phyloP scores from a whole-genome alignment of 2,113 vertebrate species.

The Pholis gunnellus region DNA sequence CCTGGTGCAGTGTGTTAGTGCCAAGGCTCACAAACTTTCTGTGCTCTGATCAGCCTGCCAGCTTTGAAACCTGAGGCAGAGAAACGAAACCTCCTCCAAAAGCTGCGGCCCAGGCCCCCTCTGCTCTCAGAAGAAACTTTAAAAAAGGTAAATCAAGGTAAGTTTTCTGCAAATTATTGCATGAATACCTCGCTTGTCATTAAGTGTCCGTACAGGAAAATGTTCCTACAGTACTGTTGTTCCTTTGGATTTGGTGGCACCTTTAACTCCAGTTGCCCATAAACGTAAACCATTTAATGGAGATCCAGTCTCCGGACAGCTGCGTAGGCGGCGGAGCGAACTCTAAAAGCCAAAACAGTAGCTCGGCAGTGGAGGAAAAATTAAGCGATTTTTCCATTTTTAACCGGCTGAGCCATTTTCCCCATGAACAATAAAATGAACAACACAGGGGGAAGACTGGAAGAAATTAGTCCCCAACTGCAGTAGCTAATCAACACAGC shows the following conservation, averaged over 20 bases:
- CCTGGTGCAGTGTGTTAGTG: constrained; percentile 59
- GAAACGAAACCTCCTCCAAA: constrained; percentile 44
- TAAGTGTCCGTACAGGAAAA: constrained; percentile 32
- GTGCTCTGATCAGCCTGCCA: constrained; percentile 70
- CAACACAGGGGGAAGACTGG: constrained; percentile 59
- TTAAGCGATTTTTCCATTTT: constrained; percentile 71
- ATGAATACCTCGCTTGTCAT: constrained; percentile 59
- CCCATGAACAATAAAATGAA: constrained; percentile 66
- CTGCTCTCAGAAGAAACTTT: constrained; percentile 11
- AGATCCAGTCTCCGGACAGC: constrained; percentile 31
- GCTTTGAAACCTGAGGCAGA: constrained; percentile 73
- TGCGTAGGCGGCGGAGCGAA: constrained; percentile 26
- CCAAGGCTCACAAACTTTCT: constrained; percentile 75
- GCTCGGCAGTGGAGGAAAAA: constrained; percentile 56
- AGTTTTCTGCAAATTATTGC: constrained; percentile 31
- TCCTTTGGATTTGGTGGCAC: constrained; percentile 46
- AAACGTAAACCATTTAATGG: constrained; percentile 57
- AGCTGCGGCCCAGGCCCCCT: constrained; percentile 28
- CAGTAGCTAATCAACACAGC: constrained; percentile 58
- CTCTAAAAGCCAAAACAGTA: constrained; percentile 76
- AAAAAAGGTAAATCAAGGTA: constrained; percentile 51
- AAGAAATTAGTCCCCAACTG: constrained; percentile 67
- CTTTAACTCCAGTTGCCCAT: constrained; percentile 54
- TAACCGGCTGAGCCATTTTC: constrained; percentile 51
- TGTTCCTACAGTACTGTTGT: constrained; percentile 26